Base-by-base conservation (phyloP, 2,797 vertebrate species). In the Lepidocolaptes lacrymiger region DNA sequence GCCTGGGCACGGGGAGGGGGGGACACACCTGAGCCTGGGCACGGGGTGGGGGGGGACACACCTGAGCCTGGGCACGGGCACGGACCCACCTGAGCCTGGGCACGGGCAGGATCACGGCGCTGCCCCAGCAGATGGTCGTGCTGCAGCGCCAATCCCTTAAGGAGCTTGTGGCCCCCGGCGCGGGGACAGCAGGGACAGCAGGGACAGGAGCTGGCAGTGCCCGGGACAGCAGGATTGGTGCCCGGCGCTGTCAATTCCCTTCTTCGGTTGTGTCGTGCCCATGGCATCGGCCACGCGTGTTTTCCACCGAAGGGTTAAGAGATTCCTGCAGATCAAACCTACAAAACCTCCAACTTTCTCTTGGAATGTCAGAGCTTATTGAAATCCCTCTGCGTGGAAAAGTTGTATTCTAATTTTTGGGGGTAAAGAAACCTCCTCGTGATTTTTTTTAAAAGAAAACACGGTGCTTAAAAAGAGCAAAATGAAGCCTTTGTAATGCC, bases 121-220 rank as follows among this genome's bases (percentile, higher is more conserved):
- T 44, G 43, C 44, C 44, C 79, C 4, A 82, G 2, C 82, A 83
- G 91, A 49, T 30, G 85, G 95, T 6, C 37, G 27, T 2, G 49
- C 58, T 2, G 80, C 51, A 4, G 14, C 46, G 9, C 43, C 77
- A 17, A 52, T 39, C 95, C 54, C 51, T 51, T 94, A 71, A 84
- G 8, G 64, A 69, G 94, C 82, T 91, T 64, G 55, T 7, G 15
- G 49, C 58, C 21, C 9, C 23, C 39, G 37, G 24, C 5, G 23
- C 1, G 4, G 36, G 36, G 36, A 36, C 36, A 36, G 36, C 36
- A 2, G 36, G 36, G 36, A 36, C 36, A 36, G 36, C 36, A 2
- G 30, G 7, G 7, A 22, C 0, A 1, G 9, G 58, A 3, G 1
- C 1, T 1, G 41, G 41, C 41, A 27, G 1, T 58, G 72, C 19